A percentile compares a stretch with the other conserved stretches of the same genome.
phyloP scores from a whole-genome alignment of 2,113 vertebrate species.

The Sorex araneus region DNA sequence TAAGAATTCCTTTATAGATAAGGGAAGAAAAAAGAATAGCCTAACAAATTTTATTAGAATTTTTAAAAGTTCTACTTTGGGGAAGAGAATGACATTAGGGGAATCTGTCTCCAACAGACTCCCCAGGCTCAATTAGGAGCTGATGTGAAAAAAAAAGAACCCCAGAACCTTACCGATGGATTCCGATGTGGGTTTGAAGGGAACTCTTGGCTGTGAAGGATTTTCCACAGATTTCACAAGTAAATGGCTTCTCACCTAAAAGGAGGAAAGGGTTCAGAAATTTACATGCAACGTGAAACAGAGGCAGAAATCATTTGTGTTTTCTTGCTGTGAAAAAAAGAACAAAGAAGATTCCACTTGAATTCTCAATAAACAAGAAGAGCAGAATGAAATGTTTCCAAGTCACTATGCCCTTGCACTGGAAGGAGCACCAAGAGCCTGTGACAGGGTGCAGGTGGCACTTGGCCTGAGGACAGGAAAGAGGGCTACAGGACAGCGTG shows the following conservation, averaged over 20 bases:
- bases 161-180: constrained; percentile 92
- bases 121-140: background rate
- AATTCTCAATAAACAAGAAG: background rate
- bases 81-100: background rate
- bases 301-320: background rate
- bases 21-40: constrained; percentile 34
- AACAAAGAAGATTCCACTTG: background rate
- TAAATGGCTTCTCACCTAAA: constrained; percentile 98
- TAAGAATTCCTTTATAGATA: constrained; percentile 48
- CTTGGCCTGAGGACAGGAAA: background rate
- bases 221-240: constrained; percentile 99
- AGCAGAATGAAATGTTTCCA: background rate
- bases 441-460: background rate
- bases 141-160: background rate
- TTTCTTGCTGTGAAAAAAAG: background rate
- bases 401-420: background rate
- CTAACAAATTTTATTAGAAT: constrained; percentile 13
- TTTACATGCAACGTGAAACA: background rate
- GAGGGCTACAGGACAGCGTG: rapidly evolving
- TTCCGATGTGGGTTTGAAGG: constrained; percentile 97
- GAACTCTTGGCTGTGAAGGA: constrained; percentile 98
- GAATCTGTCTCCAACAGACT: background rate
- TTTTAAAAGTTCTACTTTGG: background rate
- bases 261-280: constrained; percentile 1
- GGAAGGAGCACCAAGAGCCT: background rate